Conservation (phyloP, 2,888 invertebrate genomes). For the Anagyrus pseudococci region DNA sequence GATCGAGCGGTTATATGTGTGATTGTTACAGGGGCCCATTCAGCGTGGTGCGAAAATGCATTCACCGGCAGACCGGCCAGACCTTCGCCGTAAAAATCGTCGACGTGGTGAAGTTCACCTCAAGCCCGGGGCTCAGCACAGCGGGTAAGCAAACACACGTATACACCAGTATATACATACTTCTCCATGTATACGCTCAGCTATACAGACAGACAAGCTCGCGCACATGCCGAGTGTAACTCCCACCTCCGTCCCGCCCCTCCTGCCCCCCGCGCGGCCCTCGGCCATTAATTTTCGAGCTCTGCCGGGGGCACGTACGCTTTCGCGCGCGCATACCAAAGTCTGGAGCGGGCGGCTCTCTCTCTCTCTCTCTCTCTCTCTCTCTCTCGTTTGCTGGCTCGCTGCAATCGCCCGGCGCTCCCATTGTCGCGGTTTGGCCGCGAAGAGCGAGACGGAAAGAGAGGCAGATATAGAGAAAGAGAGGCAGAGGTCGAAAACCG, state of each 20-base stretch:
- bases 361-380: too few species aligned
- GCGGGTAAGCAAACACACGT: slow-evolving; percentile 73
- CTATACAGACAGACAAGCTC: neutral
- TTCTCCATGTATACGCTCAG: too few species aligned
- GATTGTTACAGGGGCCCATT: slow-evolving; percentile 83
- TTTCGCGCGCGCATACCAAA: neutral
- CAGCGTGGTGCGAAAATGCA: slow-evolving; percentile 93
- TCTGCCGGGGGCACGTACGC: neutral
- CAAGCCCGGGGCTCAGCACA: slow-evolving; percentile 94
- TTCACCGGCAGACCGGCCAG: slow-evolving; percentile 92
- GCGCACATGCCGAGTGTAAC: neutral
- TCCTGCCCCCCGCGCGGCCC: neutral
- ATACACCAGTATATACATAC: too few species aligned
- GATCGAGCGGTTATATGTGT: neutral
- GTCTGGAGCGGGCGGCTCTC: too few species aligned
- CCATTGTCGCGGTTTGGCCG: too few species aligned
- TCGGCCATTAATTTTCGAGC: neutral
- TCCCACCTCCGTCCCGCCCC: neutral
- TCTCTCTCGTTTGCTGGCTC: too few species aligned
- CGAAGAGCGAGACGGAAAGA: too few species aligned
- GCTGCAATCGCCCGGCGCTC: too few species aligned
- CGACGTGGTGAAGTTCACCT: slow-evolving; percentile 96
- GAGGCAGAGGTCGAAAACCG: too few species aligned
- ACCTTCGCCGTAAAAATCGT: slow-evolving; percentile 99
- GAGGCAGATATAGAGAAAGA: too few species aligned